Base-by-base conservation (phyloP, 2,888 invertebrate genomes). In the Oxystoma pomonae region DNA sequence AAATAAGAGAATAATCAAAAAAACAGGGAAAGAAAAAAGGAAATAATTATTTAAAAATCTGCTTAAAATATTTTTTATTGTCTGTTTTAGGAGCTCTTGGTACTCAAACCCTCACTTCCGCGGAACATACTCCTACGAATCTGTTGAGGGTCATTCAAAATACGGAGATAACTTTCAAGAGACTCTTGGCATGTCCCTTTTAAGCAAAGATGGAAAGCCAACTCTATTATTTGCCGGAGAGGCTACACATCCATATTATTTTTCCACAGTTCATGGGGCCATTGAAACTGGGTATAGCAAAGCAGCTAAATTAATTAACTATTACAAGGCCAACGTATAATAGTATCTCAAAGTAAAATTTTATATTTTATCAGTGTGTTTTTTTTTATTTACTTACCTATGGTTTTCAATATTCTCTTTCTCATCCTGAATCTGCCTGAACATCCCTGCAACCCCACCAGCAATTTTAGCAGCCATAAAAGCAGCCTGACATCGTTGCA, bases 141-240 rank as follows among this genome's bases (percentile, higher is more conserved):
- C 71, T 1, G 52, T 69, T 1, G 64, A 66, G 57, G 66, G 16
- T 61, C 61, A 59, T 20, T 56, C 21, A 12, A 18, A 12, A 16
- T 60, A 55, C 19, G 64, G 56, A 35, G 19, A 20, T 21, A 53
- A 16, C 18, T 53, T 60, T 3, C 59, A 51, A 55, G 60, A 60
- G 1, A 56, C 64, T 35, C 53, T 70, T 17, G 58, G 58, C 9
- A 49, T 55, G 21, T 67, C 70, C 9, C 22, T 69, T 20, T 55
- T 20, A n/a, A 67, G 65, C 51, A n/a, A 55, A 16, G 72, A 76
- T 51, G 82, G 81, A 0, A 77, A 77, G 67, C 83, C 82, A 16
- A 74, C 81, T 0, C 75, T 85, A 0, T 71, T 84, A 17, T 86
- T 86, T 76, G 85, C 84, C 1, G 86, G 86, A 0, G 85, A 85